phyloP scores from a whole-genome alignment of 2,113 vertebrate genomes.

The Globicephala melas region DNA sequence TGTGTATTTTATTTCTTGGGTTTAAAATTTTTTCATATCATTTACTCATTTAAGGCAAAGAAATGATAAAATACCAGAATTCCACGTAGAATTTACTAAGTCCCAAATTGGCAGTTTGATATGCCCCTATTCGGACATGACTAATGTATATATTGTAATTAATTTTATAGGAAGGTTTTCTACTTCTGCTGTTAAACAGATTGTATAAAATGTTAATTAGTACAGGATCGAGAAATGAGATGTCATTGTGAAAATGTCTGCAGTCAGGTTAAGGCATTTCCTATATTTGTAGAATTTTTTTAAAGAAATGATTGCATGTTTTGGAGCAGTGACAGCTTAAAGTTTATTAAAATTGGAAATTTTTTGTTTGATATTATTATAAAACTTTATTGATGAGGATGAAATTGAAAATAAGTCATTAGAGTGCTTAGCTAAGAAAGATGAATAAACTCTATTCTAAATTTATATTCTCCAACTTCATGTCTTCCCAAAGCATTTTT shows the following conservation, averaged over 20 bases:
- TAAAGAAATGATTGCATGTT: background rate
- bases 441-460: background rate
- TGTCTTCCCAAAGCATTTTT: background rate
- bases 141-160: background rate
- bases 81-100: background rate
- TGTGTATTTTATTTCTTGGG: background rate
- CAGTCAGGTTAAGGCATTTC: background rate
- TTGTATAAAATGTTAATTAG: constrained; percentile 23
- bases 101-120: background rate
- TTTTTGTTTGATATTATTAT: background rate
- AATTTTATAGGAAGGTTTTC: constrained; percentile 13
- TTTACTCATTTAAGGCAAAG: constrained; percentile 2
- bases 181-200: background rate
- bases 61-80: background rate
- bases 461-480: background rate
- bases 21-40: too few relatives aligned
- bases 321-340: background rate
- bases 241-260: background rate
- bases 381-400: background rate
- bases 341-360: background rate
- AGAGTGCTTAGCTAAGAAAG: background rate
- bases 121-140: background rate
- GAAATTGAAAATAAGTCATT: background rate
- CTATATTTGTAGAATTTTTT: background rate
- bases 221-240: background rate